A percentile compares a stretch with the other conserved stretches of the same genome.
Conservation (phyloP, 1,140 invertebrate genomes). For the Dendrolimus punctatus region DNA sequence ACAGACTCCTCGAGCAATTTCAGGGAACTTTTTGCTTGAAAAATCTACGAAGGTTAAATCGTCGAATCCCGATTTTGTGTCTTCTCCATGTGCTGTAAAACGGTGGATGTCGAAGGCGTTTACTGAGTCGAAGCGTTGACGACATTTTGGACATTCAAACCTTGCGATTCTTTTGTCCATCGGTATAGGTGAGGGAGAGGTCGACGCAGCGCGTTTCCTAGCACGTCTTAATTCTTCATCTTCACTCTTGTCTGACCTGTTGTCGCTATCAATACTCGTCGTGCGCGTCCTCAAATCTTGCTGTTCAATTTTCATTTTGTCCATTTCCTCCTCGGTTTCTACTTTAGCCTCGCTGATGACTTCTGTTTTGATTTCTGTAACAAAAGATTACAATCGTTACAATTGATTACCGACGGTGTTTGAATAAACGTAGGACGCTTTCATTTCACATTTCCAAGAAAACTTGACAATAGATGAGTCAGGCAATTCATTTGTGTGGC, state of each 20-base stretch:
- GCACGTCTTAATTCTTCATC: constrained; percentile 58
- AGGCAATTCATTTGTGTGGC: constrained; percentile 44
- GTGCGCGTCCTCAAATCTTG: constrained; percentile 41
- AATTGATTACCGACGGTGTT: constrained; percentile 52
- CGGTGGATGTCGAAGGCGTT: constrained; percentile 79
- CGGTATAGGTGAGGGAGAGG: constrained; percentile 72
- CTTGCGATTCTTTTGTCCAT: constrained; percentile 81
- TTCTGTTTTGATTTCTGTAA: constrained; percentile 68
- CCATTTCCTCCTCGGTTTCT: constrained; percentile 41
- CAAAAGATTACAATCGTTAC: constrained; percentile 49
- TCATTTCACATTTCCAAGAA: constrained; percentile 66
- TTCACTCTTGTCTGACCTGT: constrained; percentile 61
- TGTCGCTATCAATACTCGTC: constrained; percentile 60
- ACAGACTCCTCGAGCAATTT: constrained; percentile 82
- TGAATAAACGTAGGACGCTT: constrained; percentile 53
- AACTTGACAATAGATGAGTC: constrained; percentile 63
- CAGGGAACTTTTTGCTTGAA: constrained; percentile 82
- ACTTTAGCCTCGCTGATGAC: constrained; percentile 58
- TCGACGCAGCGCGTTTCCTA: constrained; percentile 64
- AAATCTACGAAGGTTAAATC: constrained; percentile 87
- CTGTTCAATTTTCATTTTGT: constrained; percentile 43
- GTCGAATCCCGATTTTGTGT: constrained; percentile 75
- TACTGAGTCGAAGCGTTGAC: constrained; percentile 79
- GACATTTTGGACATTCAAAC: constrained; percentile 81
- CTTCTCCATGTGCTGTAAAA: constrained; percentile 73